Conservation (phyloP, 2,888 invertebrate species). For the Lucinisca nassula region DNA sequence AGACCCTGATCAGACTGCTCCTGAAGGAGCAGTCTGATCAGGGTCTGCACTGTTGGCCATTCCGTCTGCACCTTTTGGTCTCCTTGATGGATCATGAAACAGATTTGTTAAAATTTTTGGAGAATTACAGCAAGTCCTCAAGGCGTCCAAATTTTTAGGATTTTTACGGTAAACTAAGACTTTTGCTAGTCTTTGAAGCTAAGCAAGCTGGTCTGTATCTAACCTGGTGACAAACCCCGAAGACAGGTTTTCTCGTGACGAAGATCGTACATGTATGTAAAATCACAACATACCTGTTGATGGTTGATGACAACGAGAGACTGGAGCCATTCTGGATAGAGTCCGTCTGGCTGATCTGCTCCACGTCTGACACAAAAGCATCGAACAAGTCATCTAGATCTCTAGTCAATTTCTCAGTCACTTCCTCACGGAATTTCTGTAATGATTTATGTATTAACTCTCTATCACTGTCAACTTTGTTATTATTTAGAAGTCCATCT, state of each 20-base stretch:
- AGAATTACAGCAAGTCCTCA: too few relatives aligned
- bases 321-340: conserved; percentile 59
- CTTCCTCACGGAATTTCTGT: conserved; percentile 76
- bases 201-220: background rate
- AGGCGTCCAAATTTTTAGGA: too few relatives aligned
- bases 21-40: too few relatives aligned
- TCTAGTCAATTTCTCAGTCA: conserved; percentile 74
- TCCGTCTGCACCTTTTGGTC: too few relatives aligned
- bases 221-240: background rate
- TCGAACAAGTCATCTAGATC: conserved; percentile 87
- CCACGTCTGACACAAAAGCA: conserved; percentile 86
- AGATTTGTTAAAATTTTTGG: too few relatives aligned
- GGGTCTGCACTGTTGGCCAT: too few relatives aligned
- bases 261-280: background rate
- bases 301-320: conserved; percentile 42
- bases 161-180: too few relatives aligned
- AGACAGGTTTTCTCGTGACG: background rate
- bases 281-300: conserved; percentile 47
- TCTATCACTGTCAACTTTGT: background rate
- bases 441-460: conserved; percentile 10
- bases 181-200: too few relatives aligned
- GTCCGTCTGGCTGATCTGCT: conserved; percentile 80
- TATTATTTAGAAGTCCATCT: background rate
- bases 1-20: too few relatives aligned
- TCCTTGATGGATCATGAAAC: too few relatives aligned